Conservation (phyloP, 2,113 vertebrate genomes). For the Ceyx melanurus region DNA sequence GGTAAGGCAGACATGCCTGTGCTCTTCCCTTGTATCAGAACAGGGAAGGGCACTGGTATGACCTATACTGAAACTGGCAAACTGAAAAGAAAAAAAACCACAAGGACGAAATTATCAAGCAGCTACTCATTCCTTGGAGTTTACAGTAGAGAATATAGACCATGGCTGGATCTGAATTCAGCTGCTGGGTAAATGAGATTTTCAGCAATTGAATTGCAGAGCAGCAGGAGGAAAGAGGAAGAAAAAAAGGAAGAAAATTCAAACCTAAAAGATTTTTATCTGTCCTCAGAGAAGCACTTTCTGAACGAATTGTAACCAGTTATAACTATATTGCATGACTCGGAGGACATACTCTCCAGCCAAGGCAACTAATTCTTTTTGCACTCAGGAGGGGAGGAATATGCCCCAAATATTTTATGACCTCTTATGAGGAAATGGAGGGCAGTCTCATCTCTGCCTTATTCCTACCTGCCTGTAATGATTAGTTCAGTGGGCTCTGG, state of each 20-base stretch:
- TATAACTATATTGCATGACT: background rate
- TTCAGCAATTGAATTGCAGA: slow-evolving; percentile 2
- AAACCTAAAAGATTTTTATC: background rate
- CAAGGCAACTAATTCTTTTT: background rate
- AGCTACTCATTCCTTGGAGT: background rate
- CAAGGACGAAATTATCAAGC: background rate
- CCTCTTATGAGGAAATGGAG: background rate
- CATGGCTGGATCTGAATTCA: background rate
- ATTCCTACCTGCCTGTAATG: background rate
- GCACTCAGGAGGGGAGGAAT: background rate
- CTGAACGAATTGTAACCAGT: background rate
- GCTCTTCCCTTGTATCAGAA: background rate
- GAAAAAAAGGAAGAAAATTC: background rate
- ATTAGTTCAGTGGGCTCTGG: slow-evolving; percentile 12
- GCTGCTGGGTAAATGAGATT: background rate
- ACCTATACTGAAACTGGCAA: background rate
- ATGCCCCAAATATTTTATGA: background rate
- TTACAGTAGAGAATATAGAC: background rate
- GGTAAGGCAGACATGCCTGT: background rate
- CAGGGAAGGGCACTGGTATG: background rate
- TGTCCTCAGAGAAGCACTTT: slow-evolving; percentile 27
- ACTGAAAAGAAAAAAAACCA: background rate
- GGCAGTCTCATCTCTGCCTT: background rate
- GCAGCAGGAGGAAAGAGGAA: background rate
- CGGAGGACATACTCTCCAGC: background rate